Conservation (phyloP, 2,888 invertebrate genomes). For the Molorchus minor region DNA sequence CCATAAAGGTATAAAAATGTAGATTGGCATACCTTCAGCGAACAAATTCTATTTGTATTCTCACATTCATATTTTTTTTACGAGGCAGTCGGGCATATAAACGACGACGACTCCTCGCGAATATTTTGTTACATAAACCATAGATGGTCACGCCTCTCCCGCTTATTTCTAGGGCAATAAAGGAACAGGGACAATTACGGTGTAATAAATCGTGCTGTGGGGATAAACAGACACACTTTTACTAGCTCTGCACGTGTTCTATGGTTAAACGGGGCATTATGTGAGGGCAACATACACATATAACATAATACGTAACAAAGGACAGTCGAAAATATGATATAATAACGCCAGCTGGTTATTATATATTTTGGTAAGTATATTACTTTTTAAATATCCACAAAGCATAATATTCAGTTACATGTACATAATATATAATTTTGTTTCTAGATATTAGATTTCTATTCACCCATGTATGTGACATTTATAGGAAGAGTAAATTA, state of each 20-base stretch:
- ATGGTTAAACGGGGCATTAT: conserved; percentile 7
- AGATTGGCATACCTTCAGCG: neutral
- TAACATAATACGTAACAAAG: too few species aligned
- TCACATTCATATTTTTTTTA: conserved; percentile 2
- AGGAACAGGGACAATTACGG: conserved; percentile 35
- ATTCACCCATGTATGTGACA: too few species aligned
- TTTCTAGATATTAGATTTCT: too few species aligned
- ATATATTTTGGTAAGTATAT: too few species aligned
- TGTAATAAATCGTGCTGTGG: conserved; percentile 38
- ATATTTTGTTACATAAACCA: conserved; percentile 30
- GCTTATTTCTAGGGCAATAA: conserved; percentile 31
- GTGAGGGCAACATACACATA: neutral
- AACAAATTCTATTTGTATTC: neutral
- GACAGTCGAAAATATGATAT: too few species aligned
- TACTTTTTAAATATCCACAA: too few species aligned
- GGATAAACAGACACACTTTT: conserved; percentile 38
- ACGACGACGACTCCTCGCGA: conserved; percentile 26
- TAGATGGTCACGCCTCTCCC: conserved; percentile 26
- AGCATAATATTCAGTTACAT: too few species aligned
- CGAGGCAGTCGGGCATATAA: conserved; percentile 19
- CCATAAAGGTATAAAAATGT: neutral
- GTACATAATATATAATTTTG: too few species aligned
- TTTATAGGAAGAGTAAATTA: too few species aligned
- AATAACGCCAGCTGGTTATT: too few species aligned
- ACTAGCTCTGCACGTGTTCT: conserved; percentile 25